These are phyloP conservation scores for Euphydryas editha DNA, from an alignment of 2,888 invertebrate genomes.

Conservation along the genomic window DNA sequence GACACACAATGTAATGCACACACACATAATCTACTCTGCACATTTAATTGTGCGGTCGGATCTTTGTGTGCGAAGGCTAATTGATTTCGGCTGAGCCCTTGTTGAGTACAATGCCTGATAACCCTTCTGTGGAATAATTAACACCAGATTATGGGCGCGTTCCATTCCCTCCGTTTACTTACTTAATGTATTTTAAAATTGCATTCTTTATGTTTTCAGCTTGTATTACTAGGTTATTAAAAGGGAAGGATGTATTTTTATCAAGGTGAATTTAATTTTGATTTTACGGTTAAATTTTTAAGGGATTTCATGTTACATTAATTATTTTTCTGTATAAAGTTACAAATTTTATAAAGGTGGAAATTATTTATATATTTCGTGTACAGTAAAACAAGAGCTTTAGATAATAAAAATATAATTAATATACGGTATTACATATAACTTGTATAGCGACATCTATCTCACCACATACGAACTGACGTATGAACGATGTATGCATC, in stretches of 20 bases:
- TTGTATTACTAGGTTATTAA: constrained; percentile 38
- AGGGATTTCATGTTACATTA: too few relatives aligned
- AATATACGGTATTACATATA: too few relatives aligned
- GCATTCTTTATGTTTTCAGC: constrained; percentile 38
- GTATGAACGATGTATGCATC: too few relatives aligned
- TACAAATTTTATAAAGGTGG: too few relatives aligned
- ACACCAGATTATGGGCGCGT: constrained; percentile 64
- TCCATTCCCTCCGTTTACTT: constrained; percentile 55
- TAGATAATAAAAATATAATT: too few relatives aligned
- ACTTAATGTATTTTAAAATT: constrained; percentile 62
- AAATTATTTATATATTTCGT: too few relatives aligned
- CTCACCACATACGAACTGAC: too few relatives aligned
- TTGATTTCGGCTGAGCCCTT: constrained; percentile 64
- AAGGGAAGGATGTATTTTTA: constrained; percentile 30
- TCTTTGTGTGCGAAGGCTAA: constrained; percentile 66
- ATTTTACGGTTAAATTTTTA: neutral
- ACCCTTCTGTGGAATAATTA: constrained; percentile 68
- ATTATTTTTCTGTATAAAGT: too few relatives aligned
- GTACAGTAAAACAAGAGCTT: too few relatives aligned
- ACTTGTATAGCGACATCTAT: too few relatives aligned
- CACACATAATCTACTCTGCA: constrained; percentile 55
- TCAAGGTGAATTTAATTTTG: neutral
- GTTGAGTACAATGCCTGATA: constrained; percentile 54
- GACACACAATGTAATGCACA: constrained; percentile 45
- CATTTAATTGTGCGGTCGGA: constrained; percentile 58